A percentile compares a stretch with the other conserved stretches of the same genome.
Evolutionary conservation across 2,113 vertebrate genomes (phyloP).

Genomic region (Protobothrops flavoviridis): DNA sequence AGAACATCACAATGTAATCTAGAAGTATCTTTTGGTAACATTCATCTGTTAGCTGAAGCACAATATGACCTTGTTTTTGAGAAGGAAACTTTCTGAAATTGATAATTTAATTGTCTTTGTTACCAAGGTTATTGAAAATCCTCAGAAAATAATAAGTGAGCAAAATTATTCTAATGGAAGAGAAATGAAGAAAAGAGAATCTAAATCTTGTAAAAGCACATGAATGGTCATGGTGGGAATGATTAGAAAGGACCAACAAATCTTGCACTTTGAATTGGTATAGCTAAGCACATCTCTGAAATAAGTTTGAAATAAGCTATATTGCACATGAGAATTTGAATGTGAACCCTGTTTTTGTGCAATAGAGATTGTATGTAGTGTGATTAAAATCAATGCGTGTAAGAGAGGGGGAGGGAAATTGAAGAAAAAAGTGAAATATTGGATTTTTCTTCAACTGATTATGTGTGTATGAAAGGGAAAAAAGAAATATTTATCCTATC

Average conservation of each 20-base stretch:
- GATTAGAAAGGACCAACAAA: constrained; percentile 27
- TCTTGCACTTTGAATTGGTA: constrained; percentile 43
- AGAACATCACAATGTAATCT: neutral
- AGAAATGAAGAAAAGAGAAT: neutral
- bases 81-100: neutral
- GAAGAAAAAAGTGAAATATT: neutral
- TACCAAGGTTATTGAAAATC: constrained; percentile 26
- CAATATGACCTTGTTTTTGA: constrained; percentile 16
- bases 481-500: neutral
- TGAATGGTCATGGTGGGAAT: accelerated
- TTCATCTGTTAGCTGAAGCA: neutral
- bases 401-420: neutral
- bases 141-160: constrained; percentile 25
- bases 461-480: neutral
- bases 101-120: constrained; percentile 21
- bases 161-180: neutral
- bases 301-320: neutral
- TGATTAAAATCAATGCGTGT: neutral
- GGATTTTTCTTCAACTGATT: constrained; percentile 16
- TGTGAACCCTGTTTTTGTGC: neutral
- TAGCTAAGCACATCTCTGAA: constrained; percentile 35
- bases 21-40: constrained; percentile 13
- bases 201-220: constrained; percentile 1
- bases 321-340: neutral
- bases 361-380: neutral